A percentile compares a stretch with the other conserved stretches of the same genome.
Conservation (phyloP, 2,888 invertebrate species). For the Tridacna gigas region DNA sequence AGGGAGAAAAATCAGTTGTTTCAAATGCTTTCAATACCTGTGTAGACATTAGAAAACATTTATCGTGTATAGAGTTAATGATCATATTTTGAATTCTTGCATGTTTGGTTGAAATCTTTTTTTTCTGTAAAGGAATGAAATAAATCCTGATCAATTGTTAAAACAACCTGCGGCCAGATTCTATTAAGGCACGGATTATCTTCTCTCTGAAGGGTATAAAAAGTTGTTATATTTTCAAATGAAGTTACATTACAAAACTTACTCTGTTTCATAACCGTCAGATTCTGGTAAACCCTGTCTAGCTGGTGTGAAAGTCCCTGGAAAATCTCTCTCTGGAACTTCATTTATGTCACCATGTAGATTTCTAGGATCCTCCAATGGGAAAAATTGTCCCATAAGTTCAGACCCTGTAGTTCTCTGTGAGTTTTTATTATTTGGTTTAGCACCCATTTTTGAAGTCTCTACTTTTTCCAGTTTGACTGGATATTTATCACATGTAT, state of each 20-base stretch:
- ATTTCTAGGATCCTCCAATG: neutral
- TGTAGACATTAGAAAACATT: too few relatives aligned
- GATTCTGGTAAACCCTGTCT: neutral
- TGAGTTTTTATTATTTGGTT: neutral
- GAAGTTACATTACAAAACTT: conserved; percentile 3
- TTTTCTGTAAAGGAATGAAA: too few relatives aligned
- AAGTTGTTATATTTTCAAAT: too few relatives aligned
- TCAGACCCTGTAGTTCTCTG: conserved; percentile 9
- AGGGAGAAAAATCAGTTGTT: too few relatives aligned
- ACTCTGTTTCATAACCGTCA: conserved; percentile 35
- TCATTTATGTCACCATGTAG: conserved; percentile 7
- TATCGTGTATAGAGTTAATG: too few relatives aligned
- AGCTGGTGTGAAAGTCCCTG: neutral
- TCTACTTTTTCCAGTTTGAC: conserved; percentile 56
- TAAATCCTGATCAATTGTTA: too few relatives aligned
- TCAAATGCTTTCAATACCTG: too few relatives aligned
- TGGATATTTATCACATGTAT: conserved; percentile 52
- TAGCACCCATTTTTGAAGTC: neutral
- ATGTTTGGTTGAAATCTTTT: too few relatives aligned
- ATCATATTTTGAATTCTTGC: too few relatives aligned
- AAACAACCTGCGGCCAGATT: too few relatives aligned
- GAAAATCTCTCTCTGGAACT: conserved; percentile 3
- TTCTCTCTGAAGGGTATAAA: too few relatives aligned
- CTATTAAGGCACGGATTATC: too few relatives aligned
- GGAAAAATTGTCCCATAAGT: neutral